These are phyloP conservation scores for Halcyon leucocephala DNA, from an alignment of 2,797 vertebrate genomes.

Conservation along the genomic window DNA sequence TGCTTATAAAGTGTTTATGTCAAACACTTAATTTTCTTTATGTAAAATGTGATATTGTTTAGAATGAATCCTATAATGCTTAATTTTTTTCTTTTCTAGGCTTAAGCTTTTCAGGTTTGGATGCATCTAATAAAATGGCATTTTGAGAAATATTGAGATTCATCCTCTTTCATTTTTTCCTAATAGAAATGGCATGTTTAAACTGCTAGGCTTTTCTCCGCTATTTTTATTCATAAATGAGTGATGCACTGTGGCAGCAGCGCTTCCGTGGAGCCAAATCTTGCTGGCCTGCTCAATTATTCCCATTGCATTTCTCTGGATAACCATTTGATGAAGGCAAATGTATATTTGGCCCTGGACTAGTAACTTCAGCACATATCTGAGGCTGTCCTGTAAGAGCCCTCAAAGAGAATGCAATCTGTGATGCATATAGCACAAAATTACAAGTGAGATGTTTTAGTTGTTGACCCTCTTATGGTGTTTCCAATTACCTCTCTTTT, in stretches of 20 bases:
- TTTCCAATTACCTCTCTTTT: background rate
- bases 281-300: background rate
- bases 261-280: background rate
- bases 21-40: constrained; percentile 12
- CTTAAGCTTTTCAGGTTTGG: background rate
- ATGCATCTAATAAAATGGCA: background rate
- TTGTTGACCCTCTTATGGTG: background rate
- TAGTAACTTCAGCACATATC: background rate
- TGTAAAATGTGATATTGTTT: background rate
- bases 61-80: background rate
- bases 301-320: background rate
- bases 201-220: background rate
- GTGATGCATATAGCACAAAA: background rate
- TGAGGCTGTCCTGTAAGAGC: background rate
- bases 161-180: background rate
- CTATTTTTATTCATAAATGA: background rate
- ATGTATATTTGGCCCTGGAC: background rate
- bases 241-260: background rate
- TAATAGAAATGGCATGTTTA: background rate
- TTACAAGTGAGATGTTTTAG: background rate
- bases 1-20: constrained; percentile 4
- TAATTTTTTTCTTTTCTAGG: background rate
- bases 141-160: background rate
- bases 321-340: background rate
- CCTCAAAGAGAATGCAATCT: background rate